Base-by-base conservation (phyloP, 2,888 invertebrate genomes). In the Pharmacophagus antenor region DNA sequence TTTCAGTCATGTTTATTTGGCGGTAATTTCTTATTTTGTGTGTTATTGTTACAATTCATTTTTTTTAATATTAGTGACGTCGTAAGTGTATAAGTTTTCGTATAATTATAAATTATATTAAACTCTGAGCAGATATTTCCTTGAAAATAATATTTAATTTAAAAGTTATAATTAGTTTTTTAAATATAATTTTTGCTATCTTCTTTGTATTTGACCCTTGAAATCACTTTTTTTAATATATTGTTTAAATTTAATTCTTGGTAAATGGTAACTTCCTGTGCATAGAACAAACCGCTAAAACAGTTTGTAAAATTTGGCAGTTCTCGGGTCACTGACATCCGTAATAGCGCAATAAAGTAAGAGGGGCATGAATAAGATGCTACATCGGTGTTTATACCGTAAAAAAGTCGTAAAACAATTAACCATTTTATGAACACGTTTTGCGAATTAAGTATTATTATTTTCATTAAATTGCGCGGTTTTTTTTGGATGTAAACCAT, bases 1-100 rank as follows among this genome's bases (percentile, higher is more conserved):
- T 76, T 78, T 78, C 73, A 69, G 60, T 63, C 63, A 64, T 66
- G 65, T 67, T 71, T 66, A 62, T 58, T 51, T 62, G 53, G 55
- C n/a, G n/a, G n/a, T n/a, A n/a, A n/a, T n/a, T n/a, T n/a, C n/a
- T n/a, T n/a, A n/a, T n/a, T n/a, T n/a, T n/a, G n/a, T 37, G 37
- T 37, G 37, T n/a, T 37, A n/a, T n/a, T 37, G 4, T 37, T 37
- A 37, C 5, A n/a, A n/a, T n/a, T 4, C 15, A 15, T n/a, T 37
- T 8, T 37, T 37, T n/a, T n/a, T 0, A 8, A n/a, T 37, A 5
- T 37, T 31, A 31, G 31, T 10, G n/a, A 37, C 37, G 15, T 0
- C 15, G 31, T 15, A 37, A 37, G n/a, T 37, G 15, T 37, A 5
- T 2, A 37, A 15, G n/a, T n/a, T 2, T 37, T 37, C n/a, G n/a